A percentile compares a stretch with the other conserved stretches of the same genome.
Conservation (phyloP, 2,888 invertebrate genomes). For the Coelogynopora nodosa region DNA sequence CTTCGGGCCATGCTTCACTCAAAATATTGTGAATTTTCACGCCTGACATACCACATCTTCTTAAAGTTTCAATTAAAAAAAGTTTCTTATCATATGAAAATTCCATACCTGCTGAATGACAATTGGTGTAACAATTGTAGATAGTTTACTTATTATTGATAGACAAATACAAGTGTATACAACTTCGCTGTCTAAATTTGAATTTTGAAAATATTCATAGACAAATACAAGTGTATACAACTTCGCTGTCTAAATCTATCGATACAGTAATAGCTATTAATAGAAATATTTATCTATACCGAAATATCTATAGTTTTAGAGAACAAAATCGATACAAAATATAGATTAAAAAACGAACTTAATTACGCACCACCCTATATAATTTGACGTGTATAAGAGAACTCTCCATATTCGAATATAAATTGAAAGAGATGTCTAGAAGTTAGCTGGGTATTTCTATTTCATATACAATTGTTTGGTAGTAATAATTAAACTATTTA, state of each 20-base stretch:
- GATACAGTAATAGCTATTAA: constrained; percentile 28
- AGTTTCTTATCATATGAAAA: constrained; percentile 31
- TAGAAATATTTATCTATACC: constrained; percentile 18
- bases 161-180: constrained; percentile 27
- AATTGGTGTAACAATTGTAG: constrained; percentile 31
- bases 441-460: no score
- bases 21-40: constrained; percentile 31
- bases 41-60: constrained; percentile 28
- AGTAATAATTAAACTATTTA: no score
- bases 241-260: constrained; percentile 25
- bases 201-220: no score
- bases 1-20: constrained; percentile 24
- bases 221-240: constrained; percentile 27
- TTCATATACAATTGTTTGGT: no score
- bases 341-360: constrained; percentile 28
- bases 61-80: constrained; percentile 31
- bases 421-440: no score
- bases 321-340: constrained; percentile 28
- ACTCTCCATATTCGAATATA: no score
- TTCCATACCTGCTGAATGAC: constrained; percentile 29
- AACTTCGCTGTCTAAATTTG: constrained; percentile 25
- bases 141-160: constrained; percentile 28
- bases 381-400: no score
- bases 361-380: constrained; percentile 25
- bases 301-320: constrained; percentile 28